phyloP scores from a whole-genome alignment of 2,797 vertebrate species.

The Leptatherina wallacei region DNA sequence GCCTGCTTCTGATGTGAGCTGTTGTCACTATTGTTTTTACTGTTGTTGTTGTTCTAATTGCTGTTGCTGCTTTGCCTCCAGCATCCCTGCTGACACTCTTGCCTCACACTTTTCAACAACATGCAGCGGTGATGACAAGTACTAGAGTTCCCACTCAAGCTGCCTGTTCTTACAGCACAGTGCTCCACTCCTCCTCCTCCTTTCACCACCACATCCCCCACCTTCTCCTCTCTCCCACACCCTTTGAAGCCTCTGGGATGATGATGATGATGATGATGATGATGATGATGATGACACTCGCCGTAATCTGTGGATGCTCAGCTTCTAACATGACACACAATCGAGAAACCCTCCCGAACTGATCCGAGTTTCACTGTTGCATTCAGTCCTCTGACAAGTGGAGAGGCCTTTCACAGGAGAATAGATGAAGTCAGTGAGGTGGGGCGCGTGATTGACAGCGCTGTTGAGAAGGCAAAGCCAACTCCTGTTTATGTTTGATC shows the following conservation, averaged over 20 bases:
- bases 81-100: constrained; percentile 52
- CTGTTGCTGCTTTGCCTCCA: constrained; percentile 54
- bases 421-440: constrained; percentile 55
- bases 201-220: not conserved
- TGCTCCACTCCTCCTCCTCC: not conserved
- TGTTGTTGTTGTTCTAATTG: constrained; percentile 63
- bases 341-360: constrained; percentile 59
- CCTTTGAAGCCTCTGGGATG: constrained; percentile 69
- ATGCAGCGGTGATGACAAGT: constrained; percentile 67
- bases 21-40: constrained; percentile 41
- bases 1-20: constrained; percentile 27
- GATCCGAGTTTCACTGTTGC: constrained; percentile 64
- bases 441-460: constrained; percentile 66
- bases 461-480: constrained; percentile 54
- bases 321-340: constrained; percentile 70
- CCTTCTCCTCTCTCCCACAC: constrained; percentile 18
- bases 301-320: constrained; percentile 74
- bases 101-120: constrained; percentile 65
- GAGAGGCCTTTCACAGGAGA: constrained; percentile 56
- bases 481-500: constrained; percentile 55
- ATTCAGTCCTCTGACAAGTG: constrained; percentile 64
- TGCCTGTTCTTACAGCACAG: constrained; percentile 58
- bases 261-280: too few species aligned
- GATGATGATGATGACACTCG: constrained; percentile 82
- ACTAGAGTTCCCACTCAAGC: constrained; percentile 70